phyloP scores from a whole-genome alignment of 2,113 vertebrate genomes.

The Lampris megalopsis region DNA sequence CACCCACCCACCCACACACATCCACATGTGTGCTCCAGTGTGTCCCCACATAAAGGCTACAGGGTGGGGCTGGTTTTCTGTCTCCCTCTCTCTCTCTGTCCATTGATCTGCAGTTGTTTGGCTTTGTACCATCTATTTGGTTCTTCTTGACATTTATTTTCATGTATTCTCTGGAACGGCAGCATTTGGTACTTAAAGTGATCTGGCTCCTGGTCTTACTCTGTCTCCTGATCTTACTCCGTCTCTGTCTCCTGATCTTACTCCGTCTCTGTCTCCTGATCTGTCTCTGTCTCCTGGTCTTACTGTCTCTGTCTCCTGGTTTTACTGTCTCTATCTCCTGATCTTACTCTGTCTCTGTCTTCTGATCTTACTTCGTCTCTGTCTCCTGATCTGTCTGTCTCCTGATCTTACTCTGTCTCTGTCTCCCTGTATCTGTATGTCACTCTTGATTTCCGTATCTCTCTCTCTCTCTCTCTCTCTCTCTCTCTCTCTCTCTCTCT shows the following conservation, averaged over 20 bases:
- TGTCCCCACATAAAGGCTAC: not conserved
- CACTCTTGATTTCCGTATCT: not conserved
- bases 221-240: not conserved
- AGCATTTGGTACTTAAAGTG: conserved; percentile 58
- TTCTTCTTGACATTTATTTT: conserved; percentile 26
- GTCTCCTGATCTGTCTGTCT: conserved; percentile 2
- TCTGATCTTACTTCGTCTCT: not conserved
- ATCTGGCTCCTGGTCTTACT: conserved; percentile 44
- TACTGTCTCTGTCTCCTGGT: not conserved
- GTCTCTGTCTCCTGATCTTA: not conserved
- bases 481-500: conserved; percentile 43
- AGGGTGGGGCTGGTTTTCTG: not conserved
- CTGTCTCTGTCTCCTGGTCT: not conserved
- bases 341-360: not conserved
- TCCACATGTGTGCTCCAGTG: not conserved
- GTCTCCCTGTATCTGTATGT: not conserved
- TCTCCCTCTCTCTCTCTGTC: conserved; percentile 28
- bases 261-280: not conserved
- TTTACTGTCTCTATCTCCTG: not conserved
- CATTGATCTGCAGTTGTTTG: conserved; percentile 20
- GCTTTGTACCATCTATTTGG: conserved; percentile 37
- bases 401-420: not conserved
- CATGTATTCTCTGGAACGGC: conserved; percentile 24
- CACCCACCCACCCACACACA: too few species aligned
- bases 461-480: conserved; percentile 54